Conservation (phyloP, 2,113 vertebrate genomes). For the Colaptes auratus region DNA sequence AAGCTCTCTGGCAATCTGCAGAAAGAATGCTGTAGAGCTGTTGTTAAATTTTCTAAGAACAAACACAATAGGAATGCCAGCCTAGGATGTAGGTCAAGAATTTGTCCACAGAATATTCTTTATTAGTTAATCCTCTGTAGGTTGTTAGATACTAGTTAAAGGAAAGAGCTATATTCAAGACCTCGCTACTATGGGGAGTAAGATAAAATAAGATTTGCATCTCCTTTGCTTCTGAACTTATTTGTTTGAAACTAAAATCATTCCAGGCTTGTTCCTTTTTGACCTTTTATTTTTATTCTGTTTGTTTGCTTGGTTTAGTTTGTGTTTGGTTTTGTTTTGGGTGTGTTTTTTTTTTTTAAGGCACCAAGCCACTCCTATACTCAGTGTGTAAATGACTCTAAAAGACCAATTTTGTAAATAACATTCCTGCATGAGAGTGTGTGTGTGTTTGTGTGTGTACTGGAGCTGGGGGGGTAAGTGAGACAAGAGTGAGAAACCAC, state of each 20-base stretch:
- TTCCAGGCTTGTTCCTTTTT: neutral
- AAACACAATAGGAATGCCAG: slow-evolving; percentile 64
- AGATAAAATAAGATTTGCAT: neutral
- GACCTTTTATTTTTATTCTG: neutral
- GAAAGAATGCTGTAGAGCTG: slow-evolving; percentile 56
- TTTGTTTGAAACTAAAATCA: neutral
- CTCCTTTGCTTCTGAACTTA: neutral
- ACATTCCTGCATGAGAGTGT: neutral
- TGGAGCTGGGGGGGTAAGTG: neutral
- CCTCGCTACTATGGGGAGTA: neutral
- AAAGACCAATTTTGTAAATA: neutral
- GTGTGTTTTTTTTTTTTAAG: slow-evolving; percentile 5
- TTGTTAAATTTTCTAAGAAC: slow-evolving; percentile 72
- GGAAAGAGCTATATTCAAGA: slow-evolving; percentile 26
- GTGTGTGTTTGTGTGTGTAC: neutral
- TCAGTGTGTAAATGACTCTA: neutral
- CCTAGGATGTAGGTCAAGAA: slow-evolving; percentile 66
- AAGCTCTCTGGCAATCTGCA: slow-evolving; percentile 58
- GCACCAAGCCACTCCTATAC: neutral
- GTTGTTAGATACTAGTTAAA: slow-evolving; percentile 50
- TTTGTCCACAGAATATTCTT: slow-evolving; percentile 35
- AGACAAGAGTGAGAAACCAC: slow-evolving; percentile 61
- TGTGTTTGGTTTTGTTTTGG: too few relatives aligned
- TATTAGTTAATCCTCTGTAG: slow-evolving; percentile 23
- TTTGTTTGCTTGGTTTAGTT: neutral